Evolutionary conservation across 1,140 invertebrate genomes (phyloP).

Genomic region (Lanistes nyassanus): DNA sequence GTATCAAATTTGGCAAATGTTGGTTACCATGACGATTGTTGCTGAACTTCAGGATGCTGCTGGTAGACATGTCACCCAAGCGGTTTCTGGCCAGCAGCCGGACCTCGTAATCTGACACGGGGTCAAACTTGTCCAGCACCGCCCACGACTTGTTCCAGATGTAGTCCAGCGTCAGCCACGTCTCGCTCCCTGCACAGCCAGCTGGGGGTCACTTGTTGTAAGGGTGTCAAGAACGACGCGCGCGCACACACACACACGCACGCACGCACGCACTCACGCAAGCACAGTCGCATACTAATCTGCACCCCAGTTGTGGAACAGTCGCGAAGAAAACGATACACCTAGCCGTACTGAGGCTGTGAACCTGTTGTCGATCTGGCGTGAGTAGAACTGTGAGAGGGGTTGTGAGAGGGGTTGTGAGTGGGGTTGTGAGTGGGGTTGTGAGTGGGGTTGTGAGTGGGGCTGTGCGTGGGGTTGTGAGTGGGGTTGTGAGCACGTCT

Average conservation of each 20-base stretch:
- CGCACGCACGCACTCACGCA: not conserved
- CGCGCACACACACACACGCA: not conserved
- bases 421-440: too few relatives aligned
- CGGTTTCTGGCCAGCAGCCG: conserved; percentile 34
- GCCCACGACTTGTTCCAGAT: conserved; percentile 34
- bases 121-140: conserved; percentile 29
- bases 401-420: too few relatives aligned
- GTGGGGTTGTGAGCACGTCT: too few relatives aligned
- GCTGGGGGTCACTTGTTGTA: not conserved
- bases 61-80: conserved; percentile 34
- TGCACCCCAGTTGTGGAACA: not conserved
- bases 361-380: too few relatives aligned
- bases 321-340: too few relatives aligned
- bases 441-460: too few relatives aligned
- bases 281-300: not conserved
- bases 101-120: conserved; percentile 31
- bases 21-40: conserved; percentile 24
- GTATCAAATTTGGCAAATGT: not conserved
- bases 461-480: too few relatives aligned
- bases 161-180: conserved; percentile 34
- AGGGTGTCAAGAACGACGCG: not conserved
- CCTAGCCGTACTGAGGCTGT: too few relatives aligned
- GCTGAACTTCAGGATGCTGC: conserved; percentile 24
- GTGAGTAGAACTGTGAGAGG: too few relatives aligned
- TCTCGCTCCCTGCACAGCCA: conserved; percentile 14